These are phyloP conservation scores for Pollimyrus isidori DNA, from an alignment of 2,113 vertebrate genomes.

Conservation along the genomic window DNA sequence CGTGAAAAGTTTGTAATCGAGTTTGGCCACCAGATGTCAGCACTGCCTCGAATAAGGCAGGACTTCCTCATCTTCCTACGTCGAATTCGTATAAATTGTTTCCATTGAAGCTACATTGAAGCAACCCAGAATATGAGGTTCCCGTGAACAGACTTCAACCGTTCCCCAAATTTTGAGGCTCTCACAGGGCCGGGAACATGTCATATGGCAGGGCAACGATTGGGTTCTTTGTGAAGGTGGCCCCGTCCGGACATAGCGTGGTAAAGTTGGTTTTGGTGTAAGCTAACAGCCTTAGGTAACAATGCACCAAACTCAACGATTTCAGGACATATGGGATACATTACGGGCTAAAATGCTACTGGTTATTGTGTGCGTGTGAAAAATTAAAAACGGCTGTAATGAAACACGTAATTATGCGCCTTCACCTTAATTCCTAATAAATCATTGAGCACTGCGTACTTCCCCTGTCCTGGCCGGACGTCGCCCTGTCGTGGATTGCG, in stretches of 20 bases:
- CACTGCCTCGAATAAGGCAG: background rate
- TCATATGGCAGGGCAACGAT: no score
- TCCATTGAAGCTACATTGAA: no score
- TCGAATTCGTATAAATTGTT: no score
- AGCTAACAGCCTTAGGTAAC: background rate
- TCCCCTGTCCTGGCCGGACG: background rate
- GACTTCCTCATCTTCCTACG: background rate
- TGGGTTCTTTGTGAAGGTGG: no score
- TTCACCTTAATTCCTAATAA: background rate
- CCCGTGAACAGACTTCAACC: no score
- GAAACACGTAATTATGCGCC: background rate
- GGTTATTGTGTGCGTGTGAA: background rate
- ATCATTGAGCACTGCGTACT: background rate
- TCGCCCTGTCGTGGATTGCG: background rate
- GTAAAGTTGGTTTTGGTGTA: background rate
- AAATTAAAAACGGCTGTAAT: background rate
- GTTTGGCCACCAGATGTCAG: background rate
- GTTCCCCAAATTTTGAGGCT: no score
- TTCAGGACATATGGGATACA: background rate
- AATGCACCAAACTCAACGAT: background rate
- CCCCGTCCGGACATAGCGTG: no score
- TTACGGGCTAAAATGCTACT: background rate
- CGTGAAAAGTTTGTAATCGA: no score
- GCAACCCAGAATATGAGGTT: no score
- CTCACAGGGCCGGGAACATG: no score